Evolutionary conservation across 2,888 invertebrate genomes (phyloP).

Genomic region (Diabrotica balteata): DNA sequence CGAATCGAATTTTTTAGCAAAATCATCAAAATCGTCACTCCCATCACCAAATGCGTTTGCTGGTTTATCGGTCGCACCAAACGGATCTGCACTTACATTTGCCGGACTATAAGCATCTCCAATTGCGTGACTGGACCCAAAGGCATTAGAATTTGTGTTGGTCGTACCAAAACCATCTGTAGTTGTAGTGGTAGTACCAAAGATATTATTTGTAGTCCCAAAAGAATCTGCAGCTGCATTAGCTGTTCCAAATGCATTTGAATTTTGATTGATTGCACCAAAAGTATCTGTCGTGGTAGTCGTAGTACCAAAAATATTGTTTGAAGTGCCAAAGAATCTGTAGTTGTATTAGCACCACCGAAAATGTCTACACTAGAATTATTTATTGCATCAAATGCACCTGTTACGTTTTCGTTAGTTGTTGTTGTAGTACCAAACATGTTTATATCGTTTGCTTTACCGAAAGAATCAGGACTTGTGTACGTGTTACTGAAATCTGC

Average conservation of each 20-base stretch:
- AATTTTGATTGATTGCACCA: not conserved
- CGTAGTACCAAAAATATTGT: too few species aligned
- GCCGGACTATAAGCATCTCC: not conserved
- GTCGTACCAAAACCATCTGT: not conserved
- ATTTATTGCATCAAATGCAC: too few species aligned
- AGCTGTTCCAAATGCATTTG: too few species aligned
- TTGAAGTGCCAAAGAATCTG: not conserved
- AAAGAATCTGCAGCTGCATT: not conserved
- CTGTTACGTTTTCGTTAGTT: too few species aligned
- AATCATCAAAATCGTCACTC: slow-evolving; percentile 81
- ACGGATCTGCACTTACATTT: not conserved
- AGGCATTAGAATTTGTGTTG: not conserved
- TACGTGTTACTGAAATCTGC: not conserved
- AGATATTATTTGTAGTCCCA: not conserved
- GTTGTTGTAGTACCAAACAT: too few species aligned
- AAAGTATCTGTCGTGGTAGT: not conserved
- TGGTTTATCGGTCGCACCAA: not conserved
- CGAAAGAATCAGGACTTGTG: not conserved
- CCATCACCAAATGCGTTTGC: slow-evolving; percentile 16
- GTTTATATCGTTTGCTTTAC: not conserved
- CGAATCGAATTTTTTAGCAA: slow-evolving; percentile 87
- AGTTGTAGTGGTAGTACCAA: not conserved
- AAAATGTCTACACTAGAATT: too few species aligned
- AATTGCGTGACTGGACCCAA: not conserved
- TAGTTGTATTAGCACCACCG: not conserved